Evolutionary conservation across 2,797 vertebrate genomes (phyloP).

Genomic region (Gambusia yucatana): DNA sequence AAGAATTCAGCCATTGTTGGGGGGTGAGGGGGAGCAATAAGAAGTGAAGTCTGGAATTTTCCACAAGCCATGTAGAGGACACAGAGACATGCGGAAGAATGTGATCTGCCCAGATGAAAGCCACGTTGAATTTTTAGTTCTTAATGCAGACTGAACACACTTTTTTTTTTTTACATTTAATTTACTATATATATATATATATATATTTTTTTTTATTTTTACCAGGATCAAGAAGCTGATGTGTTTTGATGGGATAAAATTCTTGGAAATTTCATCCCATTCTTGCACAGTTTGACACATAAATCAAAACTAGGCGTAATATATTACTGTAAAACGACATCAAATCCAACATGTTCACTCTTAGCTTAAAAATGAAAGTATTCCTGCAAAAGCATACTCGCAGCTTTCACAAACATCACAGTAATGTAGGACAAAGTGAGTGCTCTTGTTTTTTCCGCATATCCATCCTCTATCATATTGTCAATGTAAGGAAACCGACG

Average conservation of each 20-base stretch:
- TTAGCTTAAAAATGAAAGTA: background rate
- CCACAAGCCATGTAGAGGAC: background rate
- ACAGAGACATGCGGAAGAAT: background rate
- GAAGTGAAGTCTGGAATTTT: background rate
- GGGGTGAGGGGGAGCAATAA: background rate
- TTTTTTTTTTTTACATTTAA: too few species aligned
- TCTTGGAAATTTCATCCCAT: background rate
- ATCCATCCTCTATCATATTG: background rate
- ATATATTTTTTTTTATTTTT: background rate
- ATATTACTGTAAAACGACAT: background rate
- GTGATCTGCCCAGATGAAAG: background rate
- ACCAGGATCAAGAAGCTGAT: background rate
- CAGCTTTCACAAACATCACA: background rate
- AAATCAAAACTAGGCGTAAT: background rate
- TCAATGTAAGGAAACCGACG: background rate
- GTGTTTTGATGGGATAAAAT: background rate
- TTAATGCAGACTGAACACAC: too few species aligned
- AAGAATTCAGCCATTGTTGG: background rate
- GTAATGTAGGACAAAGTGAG: conserved; percentile 34
- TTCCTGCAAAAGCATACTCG: background rate
- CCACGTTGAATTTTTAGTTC: background rate
- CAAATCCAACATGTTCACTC: background rate
- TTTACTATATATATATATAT: too few species aligned
- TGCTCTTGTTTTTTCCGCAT: background rate
- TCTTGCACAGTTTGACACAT: background rate